Evolutionary conservation across 2,113 vertebrate species (phyloP).

Genomic region (Corythoichthys intestinalis): DNA sequence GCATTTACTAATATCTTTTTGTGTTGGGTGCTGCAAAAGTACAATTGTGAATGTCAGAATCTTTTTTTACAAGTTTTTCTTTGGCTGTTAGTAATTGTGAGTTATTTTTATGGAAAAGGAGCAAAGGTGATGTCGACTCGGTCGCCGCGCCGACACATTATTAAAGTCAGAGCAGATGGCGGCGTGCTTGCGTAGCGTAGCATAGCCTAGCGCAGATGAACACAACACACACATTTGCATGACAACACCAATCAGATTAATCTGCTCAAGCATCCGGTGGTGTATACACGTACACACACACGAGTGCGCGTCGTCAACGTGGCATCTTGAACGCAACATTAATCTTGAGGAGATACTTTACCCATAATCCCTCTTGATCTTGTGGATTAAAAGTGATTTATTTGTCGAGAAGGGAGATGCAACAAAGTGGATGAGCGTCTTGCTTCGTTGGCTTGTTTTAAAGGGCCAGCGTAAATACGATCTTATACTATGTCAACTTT

Average conservation of each 20-base stretch:
- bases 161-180: conserved; percentile 20
- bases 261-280: neutral
- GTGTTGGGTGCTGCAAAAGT: neutral
- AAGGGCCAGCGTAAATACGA: neutral
- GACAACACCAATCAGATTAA: conserved; percentile 9
- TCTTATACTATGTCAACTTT: neutral
- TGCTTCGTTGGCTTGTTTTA: neutral
- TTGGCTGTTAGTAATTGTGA: neutral
- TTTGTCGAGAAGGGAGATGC: conserved; percentile 10
- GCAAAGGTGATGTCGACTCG: neutral
- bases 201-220: neutral
- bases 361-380: conserved; percentile 31
- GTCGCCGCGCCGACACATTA: neutral
- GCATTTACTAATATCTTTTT: no score
- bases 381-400: conserved; percentile 21
- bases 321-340: conserved; percentile 20
- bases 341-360: conserved; percentile 20
- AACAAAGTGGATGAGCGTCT: neutral
- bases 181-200: neutral
- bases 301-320: conserved; percentile 6
- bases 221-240: neutral
- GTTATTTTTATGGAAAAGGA: neutral
- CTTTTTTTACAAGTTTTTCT: no score
- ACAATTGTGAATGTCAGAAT: no score
- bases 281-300: conserved; percentile 1